Evolutionary conservation across 2,113 vertebrate species (phyloP), one percentile per base, ranked within the genome.

Genomic region (Plectropomus leopardus): DNA sequence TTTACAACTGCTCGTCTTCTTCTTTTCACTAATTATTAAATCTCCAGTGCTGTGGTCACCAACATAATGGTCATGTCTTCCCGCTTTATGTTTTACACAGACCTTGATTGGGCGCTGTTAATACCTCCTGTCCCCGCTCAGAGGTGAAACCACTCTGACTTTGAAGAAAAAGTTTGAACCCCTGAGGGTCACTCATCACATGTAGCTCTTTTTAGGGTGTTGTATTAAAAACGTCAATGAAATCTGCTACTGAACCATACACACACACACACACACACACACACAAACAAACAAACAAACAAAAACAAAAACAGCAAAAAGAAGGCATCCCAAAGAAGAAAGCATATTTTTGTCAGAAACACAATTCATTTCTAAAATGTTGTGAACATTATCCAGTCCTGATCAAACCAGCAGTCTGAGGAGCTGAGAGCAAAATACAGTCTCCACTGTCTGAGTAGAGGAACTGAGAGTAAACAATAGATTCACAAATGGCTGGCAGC

Each of bases 401-500:
- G 53, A 79, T 80, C 65, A 86, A 64, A 60, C 72, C 65, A 61
- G 17, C 30, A 54, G 80, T 76, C 45, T 67, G 47, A 66, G 72
- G 65, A 15, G 32, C 30, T 42, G 47, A 64, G 24, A 51, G 68
- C 42, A 51, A 76, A 73, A 76, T 59, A 42, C 65, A 85, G 70
- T 69, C 61, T 77, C 57, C 65, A 81, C 47, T 82, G 73, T 92
- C 89, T 91, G 84, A 91, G 88, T 90, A 77, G 72, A 90, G 90
- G 78, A 84, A 61, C 28, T 60, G 51, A 66, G 78, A 68, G 78
- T 82, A 92, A 92, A 91, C 90, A 90, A 93, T 86, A 64, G 87
- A 85, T 85, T 86, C 71, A 66, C 78, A 80, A 84, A 93, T 86
- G 88, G 86, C 89, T 92, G 86, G 82, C 86, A 61, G 84, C 77